phyloP scores from a whole-genome alignment of 2,113 vertebrate species.

The Ameiurus melas region DNA sequence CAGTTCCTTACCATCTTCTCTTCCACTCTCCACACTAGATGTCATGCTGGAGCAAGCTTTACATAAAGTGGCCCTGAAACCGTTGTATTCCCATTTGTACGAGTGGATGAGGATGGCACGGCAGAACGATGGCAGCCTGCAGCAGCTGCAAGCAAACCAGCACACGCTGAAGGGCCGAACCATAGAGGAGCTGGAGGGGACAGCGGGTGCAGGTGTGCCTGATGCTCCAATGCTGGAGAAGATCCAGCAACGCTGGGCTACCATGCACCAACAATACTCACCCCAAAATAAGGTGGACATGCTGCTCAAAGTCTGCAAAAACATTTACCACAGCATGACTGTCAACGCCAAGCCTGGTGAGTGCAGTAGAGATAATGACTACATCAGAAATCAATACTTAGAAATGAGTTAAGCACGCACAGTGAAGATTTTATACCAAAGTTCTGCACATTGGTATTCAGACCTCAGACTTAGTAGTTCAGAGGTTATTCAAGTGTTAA shows the following conservation, averaged over 20 bases:
- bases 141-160: conserved; percentile 65
- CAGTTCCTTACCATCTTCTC: background rate
- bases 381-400: background rate
- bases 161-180: conserved; percentile 53
- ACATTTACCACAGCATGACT: conserved; percentile 82
- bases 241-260: conserved; percentile 73
- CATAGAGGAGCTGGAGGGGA: conserved; percentile 67
- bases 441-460: background rate
- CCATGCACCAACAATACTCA: conserved; percentile 78
- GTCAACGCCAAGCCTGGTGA: conserved; percentile 68
- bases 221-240: conserved; percentile 71
- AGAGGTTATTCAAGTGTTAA: background rate
- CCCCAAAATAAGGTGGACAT: conserved; percentile 82
- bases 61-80: conserved; percentile 82
- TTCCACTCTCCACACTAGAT: conserved; percentile 61
- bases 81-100: conserved; percentile 74
- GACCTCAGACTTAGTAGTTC: background rate
- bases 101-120: conserved; percentile 67
- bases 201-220: conserved; percentile 66
- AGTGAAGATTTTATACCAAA: background rate
- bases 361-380: background rate
- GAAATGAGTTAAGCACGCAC: background rate
- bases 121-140: conserved; percentile 61
- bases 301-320: conserved; percentile 83
- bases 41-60: conserved; percentile 76